phyloP scores from a whole-genome alignment of 2,888 invertebrate species.

The Marasmarcha lunaedactyla region DNA sequence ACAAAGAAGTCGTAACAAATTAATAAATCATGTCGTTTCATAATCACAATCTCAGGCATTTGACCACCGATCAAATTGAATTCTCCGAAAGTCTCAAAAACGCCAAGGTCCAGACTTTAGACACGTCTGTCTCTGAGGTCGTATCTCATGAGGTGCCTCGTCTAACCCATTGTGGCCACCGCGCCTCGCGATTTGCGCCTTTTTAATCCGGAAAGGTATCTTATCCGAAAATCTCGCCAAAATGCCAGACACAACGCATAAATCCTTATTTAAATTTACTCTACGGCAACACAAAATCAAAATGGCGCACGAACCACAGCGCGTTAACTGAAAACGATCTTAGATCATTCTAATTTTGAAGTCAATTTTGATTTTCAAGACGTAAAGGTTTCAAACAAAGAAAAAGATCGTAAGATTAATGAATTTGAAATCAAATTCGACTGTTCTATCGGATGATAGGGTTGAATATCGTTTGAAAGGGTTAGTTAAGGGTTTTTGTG shows the following conservation, averaged over 20 bases:
- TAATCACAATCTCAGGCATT: too few relatives aligned
- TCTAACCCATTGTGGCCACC: not conserved
- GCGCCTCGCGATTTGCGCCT: constrained; percentile 20
- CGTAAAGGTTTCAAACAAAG: constrained; percentile 11
- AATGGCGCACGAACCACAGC: constrained; percentile 18
- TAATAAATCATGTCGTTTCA: too few relatives aligned
- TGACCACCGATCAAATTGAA: too few relatives aligned
- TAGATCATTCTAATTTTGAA: constrained; percentile 19
- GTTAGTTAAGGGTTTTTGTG: constrained; percentile 66
- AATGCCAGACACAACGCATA: constrained; percentile 66
- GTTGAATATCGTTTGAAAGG: constrained; percentile 19
- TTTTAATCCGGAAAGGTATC: constrained; percentile 46
- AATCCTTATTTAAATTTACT: constrained; percentile 70
- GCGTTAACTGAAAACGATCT: constrained; percentile 21
- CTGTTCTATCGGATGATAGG: constrained; percentile 12
- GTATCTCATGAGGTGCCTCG: not conserved
- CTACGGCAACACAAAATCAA: constrained; percentile 12
- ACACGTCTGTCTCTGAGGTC: not conserved
- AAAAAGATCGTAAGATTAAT: constrained; percentile 26
- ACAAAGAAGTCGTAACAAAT: too few relatives aligned
- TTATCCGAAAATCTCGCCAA: constrained; percentile 66
- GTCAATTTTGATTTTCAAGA: constrained; percentile 22
- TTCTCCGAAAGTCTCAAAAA: too few relatives aligned
- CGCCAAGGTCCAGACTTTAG: too few relatives aligned
- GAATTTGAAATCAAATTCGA: constrained; percentile 3